Percentiles rank a stretch among this genome's conserved stretches.
Conservation (phyloP, 2,888 invertebrate species). For the Sinelater perroti region DNA sequence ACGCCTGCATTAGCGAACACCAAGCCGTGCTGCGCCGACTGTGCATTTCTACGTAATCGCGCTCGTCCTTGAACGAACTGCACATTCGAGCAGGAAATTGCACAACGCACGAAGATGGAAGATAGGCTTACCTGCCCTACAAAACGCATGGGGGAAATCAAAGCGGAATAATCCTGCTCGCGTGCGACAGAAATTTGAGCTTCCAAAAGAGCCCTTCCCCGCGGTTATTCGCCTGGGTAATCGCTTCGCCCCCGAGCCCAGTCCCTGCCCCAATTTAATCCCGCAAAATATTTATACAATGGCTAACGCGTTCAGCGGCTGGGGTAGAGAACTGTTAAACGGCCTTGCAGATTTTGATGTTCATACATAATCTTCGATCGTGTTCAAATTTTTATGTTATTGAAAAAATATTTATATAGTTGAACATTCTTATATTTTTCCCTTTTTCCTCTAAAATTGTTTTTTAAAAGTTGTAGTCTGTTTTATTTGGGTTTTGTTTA, state of each 20-base stretch:
- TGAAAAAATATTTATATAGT: no score
- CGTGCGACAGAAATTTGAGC: neutral
- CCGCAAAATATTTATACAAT: slow-evolving; percentile 10
- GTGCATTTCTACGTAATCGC: neutral
- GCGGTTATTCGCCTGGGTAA: neutral
- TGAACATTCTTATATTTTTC: no score
- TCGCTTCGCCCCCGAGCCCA: neutral
- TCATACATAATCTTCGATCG: neutral
- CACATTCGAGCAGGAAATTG: neutral
- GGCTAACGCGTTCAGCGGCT: slow-evolving; percentile 3
- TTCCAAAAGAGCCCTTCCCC: neutral
- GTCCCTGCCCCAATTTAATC: slow-evolving; percentile 5
- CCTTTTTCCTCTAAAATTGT: no score
- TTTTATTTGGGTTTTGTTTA: no score
- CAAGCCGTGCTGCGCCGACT: neutral
- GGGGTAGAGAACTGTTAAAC: neutral
- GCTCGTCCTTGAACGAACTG: neutral
- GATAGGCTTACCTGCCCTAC: neutral
- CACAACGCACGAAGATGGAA: neutral
- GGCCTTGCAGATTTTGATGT: neutral
- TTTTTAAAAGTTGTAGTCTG: no score
- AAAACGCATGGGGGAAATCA: neutral
- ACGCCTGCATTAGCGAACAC: slow-evolving; percentile 15
- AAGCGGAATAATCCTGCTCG: neutral
- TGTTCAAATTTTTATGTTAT: no score